Conservation (phyloP, 1,140 invertebrate genomes). For the Amphibalanus amphitrite region DNA sequence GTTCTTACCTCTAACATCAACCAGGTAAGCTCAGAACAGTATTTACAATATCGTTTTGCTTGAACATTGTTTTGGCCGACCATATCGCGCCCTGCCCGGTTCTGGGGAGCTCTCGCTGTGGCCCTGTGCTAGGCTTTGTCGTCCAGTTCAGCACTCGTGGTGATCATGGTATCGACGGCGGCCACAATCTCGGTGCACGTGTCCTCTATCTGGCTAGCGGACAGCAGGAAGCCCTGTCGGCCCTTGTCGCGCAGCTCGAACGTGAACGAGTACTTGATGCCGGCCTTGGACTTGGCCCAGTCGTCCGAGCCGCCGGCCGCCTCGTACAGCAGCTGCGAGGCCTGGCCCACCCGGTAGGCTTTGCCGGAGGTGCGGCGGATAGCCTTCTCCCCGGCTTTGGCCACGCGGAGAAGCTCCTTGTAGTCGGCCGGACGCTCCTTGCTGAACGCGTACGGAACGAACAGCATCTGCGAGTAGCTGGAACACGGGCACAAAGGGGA, state of each 20-base stretch:
- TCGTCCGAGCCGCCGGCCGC: conserved; percentile 26
- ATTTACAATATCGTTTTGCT: too few relatives aligned
- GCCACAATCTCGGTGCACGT: conserved; percentile 27
- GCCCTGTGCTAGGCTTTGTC: too few relatives aligned
- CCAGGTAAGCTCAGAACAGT: too few relatives aligned
- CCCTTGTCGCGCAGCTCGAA: conserved; percentile 29
- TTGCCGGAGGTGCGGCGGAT: too few relatives aligned
- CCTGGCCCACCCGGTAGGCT: background rate
- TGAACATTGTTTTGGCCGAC: too few relatives aligned
- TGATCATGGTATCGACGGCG: conserved; percentile 10
- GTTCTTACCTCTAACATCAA: too few relatives aligned
- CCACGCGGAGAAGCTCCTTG: conserved; percentile 47
- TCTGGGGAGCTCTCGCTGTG: too few relatives aligned
- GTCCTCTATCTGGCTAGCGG: conserved; percentile 27
- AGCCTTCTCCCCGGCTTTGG: conserved; percentile 35
- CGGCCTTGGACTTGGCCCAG: conserved; percentile 27
- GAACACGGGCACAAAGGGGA: too few relatives aligned
- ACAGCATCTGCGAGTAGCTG: conserved; percentile 66
- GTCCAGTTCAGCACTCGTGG: too few relatives aligned
- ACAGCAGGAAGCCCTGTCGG: conserved; percentile 31
- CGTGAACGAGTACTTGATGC: conserved; percentile 29
- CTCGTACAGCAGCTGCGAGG: background rate
- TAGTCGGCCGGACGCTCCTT: conserved; percentile 46
- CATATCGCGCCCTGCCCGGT: too few relatives aligned
- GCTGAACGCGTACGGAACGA: conserved; percentile 68